Base-by-base conservation (phyloP, 2,797 vertebrate genomes). In the Tauraco hartlaubi region DNA sequence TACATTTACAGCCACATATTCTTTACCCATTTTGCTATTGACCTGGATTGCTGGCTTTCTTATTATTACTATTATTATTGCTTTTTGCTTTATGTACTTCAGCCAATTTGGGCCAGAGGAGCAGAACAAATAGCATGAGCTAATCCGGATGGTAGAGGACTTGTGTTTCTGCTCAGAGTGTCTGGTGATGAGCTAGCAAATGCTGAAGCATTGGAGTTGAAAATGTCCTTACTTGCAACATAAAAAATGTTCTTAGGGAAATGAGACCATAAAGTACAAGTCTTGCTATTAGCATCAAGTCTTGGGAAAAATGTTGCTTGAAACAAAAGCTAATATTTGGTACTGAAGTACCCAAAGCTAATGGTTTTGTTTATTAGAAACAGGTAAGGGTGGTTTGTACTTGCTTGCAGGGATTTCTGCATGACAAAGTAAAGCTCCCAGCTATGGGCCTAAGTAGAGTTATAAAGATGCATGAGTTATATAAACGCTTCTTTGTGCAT, bases 91-190 rank as follows among this genome's bases (percentile, higher is more conserved):
- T 82, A 81, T 68, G 52, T 74, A 35, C 61, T 64, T 77, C 44
- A 52, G 64, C n/a, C 84, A 23, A 3, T 58, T 88, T 35, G 61
- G 84, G 68, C 83, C 85, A 84, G 74, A 92, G 61, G 68, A 87
- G 46, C 75, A 92, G 75, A 94, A 83, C 52, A 80, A 95, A 77
- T 84, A 92, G 46, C 72, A 51, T 1, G 29, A 86, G 54, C 54
- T 85, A 20, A 89, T 94, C 84, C 91, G 95, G 84, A 92, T 91
- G 96, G 93, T 23, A 93, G 81, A 92, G 64, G 85, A 90, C 62
- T 94, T 61, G 74, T 73, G 63, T 89, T 96, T 93, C 89, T 95
- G 37, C 52, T 89, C 48, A 46, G 80, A 44, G 35, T 87, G 68
- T 85, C 92, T 87, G 59, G 74, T 88, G 74, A 85, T 89, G 88